Base-by-base conservation (phyloP, 1,140 invertebrate species). In the Atta colombica region DNA sequence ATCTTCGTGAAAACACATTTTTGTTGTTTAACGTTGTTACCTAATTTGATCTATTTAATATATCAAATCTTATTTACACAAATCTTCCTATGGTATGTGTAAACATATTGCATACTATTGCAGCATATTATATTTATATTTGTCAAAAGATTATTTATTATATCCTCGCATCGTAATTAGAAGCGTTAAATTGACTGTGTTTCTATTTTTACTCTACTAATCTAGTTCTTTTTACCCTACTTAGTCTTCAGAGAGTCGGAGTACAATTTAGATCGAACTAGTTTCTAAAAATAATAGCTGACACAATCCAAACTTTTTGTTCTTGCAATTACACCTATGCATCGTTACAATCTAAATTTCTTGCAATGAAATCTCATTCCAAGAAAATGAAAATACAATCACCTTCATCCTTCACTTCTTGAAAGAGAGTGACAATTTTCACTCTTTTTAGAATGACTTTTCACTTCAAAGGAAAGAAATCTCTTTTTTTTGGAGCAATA, bases 251-350 rank as follows among this genome's bases (percentile, higher is more conserved):
- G 66, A 69, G 21, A 49, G 14, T 69, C 14, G 6, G 3, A 2
- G 14, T 45, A 39, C 53, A 16, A 68, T 88, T 60, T 60, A 74
- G 72, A 86, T 49, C 28, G 35, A 77, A 68, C 25, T 66, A 51
- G 31, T 71, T 81, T 77, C 89, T 82, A 90, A 82, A 90, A 87
- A 89, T 90, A 90, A 63, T 55, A 72, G 28, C 51, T 77, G 72
- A 89, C 85, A 53, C 28, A 66, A 31, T 77, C 60, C 55, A 66
- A 87, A 53, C 58, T 89, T 89, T 89, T 89, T 77, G 21, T n/a
- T n/a, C 49, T 49, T 28, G 49, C 69, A 81, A 77, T 21, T 77
- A 71, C 2, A 74, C 25, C 14, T 28, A 39, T n/a, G n/a, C 14
- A 8, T 80, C 35, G 35, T 39, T 39, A 39, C 35, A 7, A 7